Evolutionary conservation across 2,113 vertebrate genomes (phyloP).

Genomic region (Clarias macrocephalus): DNA sequence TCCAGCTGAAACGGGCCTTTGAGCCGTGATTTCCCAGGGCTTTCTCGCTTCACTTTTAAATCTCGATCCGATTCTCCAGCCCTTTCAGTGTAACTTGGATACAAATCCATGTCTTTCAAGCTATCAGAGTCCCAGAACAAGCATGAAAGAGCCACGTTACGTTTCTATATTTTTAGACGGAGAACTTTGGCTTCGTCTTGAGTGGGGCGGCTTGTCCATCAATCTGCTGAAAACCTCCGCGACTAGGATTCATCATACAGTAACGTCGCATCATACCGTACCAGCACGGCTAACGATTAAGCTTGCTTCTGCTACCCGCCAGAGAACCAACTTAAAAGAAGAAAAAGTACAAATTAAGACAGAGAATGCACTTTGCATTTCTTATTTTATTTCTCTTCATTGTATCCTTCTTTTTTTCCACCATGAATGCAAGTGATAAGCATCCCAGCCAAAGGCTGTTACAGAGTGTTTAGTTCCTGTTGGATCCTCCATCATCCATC

Average conservation of each 20-base stretch:
- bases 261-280: constrained; percentile 23
- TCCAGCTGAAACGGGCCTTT: constrained; percentile 79
- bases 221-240: constrained; percentile 70
- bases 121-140: constrained; percentile 75
- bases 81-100: constrained; percentile 79
- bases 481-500: constrained; percentile 54
- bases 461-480: constrained; percentile 49
- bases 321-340: constrained; percentile 37
- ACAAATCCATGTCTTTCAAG: constrained; percentile 76
- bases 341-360: background rate
- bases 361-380: constrained; percentile 27
- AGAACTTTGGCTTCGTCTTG: constrained; percentile 65
- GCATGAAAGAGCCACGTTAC: constrained; percentile 76
- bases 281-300: constrained; percentile 52
- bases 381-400: constrained; percentile 48
- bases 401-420: constrained; percentile 59
- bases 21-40: constrained; percentile 79
- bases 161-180: constrained; percentile 68
- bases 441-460: constrained; percentile 62
- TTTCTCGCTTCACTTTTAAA: constrained; percentile 79
- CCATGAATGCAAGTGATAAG: constrained; percentile 61
- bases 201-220: constrained; percentile 59
- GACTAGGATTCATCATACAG: constrained; percentile 72
- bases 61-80: constrained; percentile 75
- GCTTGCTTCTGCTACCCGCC: constrained; percentile 28